Conservation (phyloP, 2,113 vertebrate species). For the Haplochromis vanheusdeni region DNA sequence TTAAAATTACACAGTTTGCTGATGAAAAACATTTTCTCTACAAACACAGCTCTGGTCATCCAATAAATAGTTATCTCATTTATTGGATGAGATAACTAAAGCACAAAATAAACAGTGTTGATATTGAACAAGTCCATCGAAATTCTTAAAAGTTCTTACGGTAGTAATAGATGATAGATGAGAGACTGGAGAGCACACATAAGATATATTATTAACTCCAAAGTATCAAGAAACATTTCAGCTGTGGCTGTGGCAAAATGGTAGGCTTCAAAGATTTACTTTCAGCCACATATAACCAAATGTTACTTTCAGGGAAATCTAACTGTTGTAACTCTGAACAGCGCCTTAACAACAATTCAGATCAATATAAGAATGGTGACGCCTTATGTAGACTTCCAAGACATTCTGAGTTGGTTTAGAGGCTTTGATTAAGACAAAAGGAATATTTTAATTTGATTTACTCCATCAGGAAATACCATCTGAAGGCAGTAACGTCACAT, state of each 20-base stretch:
- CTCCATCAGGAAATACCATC: slow-evolving; percentile 61
- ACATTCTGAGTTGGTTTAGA: not conserved
- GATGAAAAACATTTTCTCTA: too few relatives aligned
- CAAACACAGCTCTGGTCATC: too few relatives aligned
- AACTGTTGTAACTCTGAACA: not conserved
- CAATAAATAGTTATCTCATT: too few relatives aligned
- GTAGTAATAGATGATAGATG: too few relatives aligned
- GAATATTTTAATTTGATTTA: not conserved
- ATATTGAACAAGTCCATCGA: too few relatives aligned
- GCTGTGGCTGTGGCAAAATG: not conserved
- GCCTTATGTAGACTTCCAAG: not conserved
- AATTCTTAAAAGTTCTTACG: too few relatives aligned
- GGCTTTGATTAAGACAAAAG: not conserved
- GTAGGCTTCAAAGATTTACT: not conserved
- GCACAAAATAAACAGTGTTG: too few relatives aligned
- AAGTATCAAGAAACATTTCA: not conserved
- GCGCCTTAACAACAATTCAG: not conserved
- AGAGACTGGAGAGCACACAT: too few relatives aligned
- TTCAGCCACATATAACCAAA: not conserved
- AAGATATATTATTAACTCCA: too few relatives aligned
- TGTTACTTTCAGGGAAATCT: not conserved
- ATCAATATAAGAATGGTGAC: not conserved
- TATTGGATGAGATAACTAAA: too few relatives aligned
- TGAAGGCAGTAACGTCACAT: slow-evolving; percentile 46
- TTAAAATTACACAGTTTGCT: too few relatives aligned